Evolutionary conservation across 2,888 invertebrate genomes (phyloP), one percentile per base, ranked within the genome.

Genomic region (Urechis unicinctus): DNA sequence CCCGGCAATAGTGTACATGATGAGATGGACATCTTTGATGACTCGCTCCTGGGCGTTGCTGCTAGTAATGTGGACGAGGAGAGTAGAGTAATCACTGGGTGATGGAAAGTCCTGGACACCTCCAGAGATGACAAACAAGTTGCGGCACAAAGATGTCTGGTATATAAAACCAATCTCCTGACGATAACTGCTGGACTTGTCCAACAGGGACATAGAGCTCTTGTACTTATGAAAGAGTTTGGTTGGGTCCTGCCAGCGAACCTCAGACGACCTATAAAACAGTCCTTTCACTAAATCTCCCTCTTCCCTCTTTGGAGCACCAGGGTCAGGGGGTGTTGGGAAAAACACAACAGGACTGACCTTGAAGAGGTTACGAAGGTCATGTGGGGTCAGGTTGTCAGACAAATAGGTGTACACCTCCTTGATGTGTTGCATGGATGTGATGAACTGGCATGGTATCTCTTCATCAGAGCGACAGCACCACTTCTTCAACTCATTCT

Each of bases 191-290:
- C 17, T 17, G 17, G 9, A 13, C 9, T 17, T 9, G 9, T 36
- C 36, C 36, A 17, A 13, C 36, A 36, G 36, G 36, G 36, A 17
- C 9, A 36, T 17, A 17, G 9, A 9, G 17, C 9, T 13, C 9
- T 13, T 9, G 59, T 63, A 60, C 52, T 69, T 70, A 29, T 52
- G 46, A 55, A 75, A 71, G 30, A 75, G 61, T n/a, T 66, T 65
- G 0, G 71, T 69, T 3, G 57, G 65, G 49, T 76, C 75, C 2
- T 58, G 47, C 68, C 74, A 68, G 66, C 74, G 72, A 5, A 75
- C 65, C 58, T 75, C 73, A 17, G 63, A 53, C 5, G 52, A 9
- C 24, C 24, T 21, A 13, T 58, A 47, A n/a, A 63, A 57, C 9
- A 13, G n/a, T 17, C 59, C 59, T 4, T 26, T 29, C 3, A 52